Conservation (phyloP, 2,797 vertebrate genomes). For the Prunella strophiata region DNA sequence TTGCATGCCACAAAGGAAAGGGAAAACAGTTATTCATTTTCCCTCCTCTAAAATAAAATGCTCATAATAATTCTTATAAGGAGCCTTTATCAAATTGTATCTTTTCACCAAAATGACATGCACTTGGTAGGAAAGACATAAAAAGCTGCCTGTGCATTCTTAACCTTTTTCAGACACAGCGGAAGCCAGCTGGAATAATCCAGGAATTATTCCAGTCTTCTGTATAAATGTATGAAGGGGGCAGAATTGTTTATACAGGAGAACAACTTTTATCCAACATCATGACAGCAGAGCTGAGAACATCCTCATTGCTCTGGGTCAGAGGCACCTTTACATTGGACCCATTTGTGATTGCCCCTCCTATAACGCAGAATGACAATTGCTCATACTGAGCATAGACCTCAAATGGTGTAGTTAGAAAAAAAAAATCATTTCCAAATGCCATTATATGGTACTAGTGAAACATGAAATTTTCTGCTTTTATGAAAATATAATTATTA, state of each 20-base stretch:
- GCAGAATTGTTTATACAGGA: neutral
- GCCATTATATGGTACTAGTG: neutral
- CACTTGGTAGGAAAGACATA: neutral
- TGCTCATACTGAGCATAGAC: neutral
- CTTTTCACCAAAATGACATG: slow-evolving; percentile 4
- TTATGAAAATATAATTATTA: slow-evolving; percentile 6
- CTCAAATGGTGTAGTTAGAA: neutral
- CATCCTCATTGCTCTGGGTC: neutral
- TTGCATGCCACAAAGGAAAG: neutral
- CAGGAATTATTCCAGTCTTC: neutral
- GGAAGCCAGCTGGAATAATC: neutral
- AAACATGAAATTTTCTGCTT: neutral
- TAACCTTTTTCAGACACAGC: neutral
- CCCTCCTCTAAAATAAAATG: slow-evolving; percentile 47
- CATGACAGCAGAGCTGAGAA: neutral
- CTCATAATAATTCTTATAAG: slow-evolving; percentile 35
- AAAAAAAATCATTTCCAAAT: neutral
- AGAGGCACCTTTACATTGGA: neutral
- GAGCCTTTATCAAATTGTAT: slow-evolving; percentile 33
- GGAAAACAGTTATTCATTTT: slow-evolving; percentile 1
- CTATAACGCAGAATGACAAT: neutral
- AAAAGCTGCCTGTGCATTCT: neutral
- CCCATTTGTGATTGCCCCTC: neutral
- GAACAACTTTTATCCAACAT: neutral
- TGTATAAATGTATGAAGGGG: neutral